Conservation (phyloP, 2,113 vertebrate species). For the Paradisaea rubra region DNA sequence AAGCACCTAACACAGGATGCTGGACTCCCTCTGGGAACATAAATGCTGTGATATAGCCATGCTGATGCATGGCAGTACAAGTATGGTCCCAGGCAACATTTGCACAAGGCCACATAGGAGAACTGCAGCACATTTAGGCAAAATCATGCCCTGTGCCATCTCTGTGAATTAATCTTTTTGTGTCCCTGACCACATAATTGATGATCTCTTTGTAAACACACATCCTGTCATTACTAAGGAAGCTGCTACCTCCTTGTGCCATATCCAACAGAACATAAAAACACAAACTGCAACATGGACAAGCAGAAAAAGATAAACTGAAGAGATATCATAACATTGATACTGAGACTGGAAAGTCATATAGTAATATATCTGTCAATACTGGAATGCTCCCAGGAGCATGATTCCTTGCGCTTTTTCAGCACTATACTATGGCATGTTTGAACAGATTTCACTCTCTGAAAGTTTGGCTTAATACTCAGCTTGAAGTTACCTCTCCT, state of each 20-base stretch:
- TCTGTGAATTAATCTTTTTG: neutral
- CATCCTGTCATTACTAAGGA: fast-evolving
- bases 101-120: neutral
- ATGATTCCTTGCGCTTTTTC: neutral
- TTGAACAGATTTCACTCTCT: neutral
- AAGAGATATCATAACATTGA: neutral
- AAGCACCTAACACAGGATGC: neutral
- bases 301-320: neutral
- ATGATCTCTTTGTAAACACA: neutral
- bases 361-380: neutral
- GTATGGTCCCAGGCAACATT: neutral
- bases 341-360: neutral
- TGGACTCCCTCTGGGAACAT: neutral
- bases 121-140: neutral
- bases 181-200: neutral
- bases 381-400: neutral
- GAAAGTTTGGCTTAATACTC: neutral
- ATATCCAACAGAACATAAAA: neutral
- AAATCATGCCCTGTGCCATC: neutral
- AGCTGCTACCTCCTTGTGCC: neutral
- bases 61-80: fast-evolving
- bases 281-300: neutral
- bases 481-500: neutral
- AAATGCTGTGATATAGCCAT: neutral
- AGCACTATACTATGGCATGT: neutral